These are phyloP conservation scores for Percina caprodes DNA, from an alignment of 2,113 vertebrate genomes.

Conservation along the genomic window DNA sequence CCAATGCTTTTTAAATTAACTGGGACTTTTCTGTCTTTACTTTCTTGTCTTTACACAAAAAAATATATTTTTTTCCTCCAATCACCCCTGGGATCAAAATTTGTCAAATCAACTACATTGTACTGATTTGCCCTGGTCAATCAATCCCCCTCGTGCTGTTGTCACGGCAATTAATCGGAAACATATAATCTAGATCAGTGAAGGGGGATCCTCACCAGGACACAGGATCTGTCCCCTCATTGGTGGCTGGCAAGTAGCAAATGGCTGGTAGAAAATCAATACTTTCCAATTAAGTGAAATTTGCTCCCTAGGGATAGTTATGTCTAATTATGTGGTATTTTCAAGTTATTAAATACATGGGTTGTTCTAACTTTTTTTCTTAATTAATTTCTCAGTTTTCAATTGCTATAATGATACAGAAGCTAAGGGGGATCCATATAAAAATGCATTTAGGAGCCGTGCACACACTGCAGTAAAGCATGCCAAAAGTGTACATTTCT, in stretches of 20 bases:
- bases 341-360: conserved; percentile 2
- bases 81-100: not conserved
- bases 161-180: conserved; percentile 60
- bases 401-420: conserved; percentile 7
- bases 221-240: conserved; percentile 40
- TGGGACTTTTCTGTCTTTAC: not conserved
- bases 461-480: not conserved
- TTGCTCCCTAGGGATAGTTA: conserved; percentile 42
- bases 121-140: conserved; percentile 32
- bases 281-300: conserved; percentile 71
- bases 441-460: conserved; percentile 1
- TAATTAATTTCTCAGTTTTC: not conserved
- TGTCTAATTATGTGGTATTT: conserved; percentile 41
- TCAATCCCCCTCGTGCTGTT: conserved; percentile 30
- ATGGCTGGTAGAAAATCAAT: conserved; percentile 68
- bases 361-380: not conserved
- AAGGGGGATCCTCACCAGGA: conserved; percentile 53
- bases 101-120: conserved; percentile 8
- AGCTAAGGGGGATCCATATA: not conserved
- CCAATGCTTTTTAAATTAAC: not conserved
- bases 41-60: too few species aligned
- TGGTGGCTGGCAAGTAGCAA: conserved; percentile 54
- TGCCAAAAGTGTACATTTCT: not conserved
- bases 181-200: conserved; percentile 72
- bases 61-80: too few species aligned